Conservation (phyloP, 2,888 invertebrate species). For the Cantharis lateralis region DNA sequence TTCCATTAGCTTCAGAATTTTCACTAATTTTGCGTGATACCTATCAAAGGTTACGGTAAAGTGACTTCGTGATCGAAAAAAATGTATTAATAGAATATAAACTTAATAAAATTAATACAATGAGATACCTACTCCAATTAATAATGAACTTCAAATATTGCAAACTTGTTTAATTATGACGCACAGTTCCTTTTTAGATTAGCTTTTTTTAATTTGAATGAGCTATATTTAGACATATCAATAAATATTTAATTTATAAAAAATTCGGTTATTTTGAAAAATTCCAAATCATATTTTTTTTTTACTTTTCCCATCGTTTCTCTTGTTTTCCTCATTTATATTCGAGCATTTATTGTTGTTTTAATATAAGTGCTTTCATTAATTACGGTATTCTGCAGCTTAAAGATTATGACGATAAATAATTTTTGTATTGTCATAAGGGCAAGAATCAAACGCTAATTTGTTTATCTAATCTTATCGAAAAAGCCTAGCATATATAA, state of each 20-base stretch:
- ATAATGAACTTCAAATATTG: not conserved
- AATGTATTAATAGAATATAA: not conserved
- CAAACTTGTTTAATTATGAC: not conserved
- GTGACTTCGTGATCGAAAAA: not conserved
- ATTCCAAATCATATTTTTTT: too few species aligned
- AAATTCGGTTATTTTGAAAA: too few species aligned
- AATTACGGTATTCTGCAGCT: not conserved
- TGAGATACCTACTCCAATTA: not conserved
- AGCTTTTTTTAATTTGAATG: not conserved
- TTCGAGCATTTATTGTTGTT: not conserved
- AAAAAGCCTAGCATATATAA: not conserved
- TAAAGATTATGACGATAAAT: not conserved
- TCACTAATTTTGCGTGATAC: not conserved
- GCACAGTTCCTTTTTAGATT: not conserved
- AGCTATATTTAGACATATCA: not conserved
- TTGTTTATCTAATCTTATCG: not conserved
- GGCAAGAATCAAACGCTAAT: not conserved
- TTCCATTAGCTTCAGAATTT: too few species aligned
- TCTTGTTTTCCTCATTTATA: too few species aligned
- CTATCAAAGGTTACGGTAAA: not conserved
- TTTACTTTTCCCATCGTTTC: too few species aligned
- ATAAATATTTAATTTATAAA: not conserved
- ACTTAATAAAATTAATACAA: not conserved
- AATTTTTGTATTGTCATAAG: not conserved
- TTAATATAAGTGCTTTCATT: not conserved